Conservation (phyloP, 2,888 invertebrate species). For the Selenia dentaria region DNA sequence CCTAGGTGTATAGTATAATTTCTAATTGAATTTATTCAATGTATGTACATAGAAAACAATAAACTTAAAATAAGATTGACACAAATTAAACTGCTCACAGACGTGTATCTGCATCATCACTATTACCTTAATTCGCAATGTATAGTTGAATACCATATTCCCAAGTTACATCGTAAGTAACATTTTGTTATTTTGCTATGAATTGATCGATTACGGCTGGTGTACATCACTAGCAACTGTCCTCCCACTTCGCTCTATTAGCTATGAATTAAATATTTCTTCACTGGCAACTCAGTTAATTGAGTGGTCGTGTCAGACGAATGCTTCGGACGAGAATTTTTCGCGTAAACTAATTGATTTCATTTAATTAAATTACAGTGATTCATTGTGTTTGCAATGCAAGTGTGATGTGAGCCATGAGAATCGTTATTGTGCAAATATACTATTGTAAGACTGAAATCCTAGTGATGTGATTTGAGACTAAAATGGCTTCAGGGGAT, state of each 20-base stretch:
- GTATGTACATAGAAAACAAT: no score
- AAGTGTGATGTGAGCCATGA: slow-evolving; percentile 78
- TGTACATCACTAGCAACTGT: slow-evolving; percentile 7
- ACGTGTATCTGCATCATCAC: no score
- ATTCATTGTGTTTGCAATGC: slow-evolving; percentile 72
- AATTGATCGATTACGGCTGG: no score
- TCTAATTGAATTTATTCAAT: no score
- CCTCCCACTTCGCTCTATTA: slow-evolving; percentile 39
- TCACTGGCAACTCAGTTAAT: slow-evolving; percentile 59
- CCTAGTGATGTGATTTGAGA: slow-evolving; percentile 76
- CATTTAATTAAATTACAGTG: slow-evolving; percentile 81
- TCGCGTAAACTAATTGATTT: slow-evolving; percentile 81
- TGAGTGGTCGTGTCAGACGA: slow-evolving; percentile 79
- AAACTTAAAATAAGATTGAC: no score
- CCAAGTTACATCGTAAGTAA: no score
- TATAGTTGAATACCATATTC: no score
- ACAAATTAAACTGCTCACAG: no score
- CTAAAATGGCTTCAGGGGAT: slow-evolving; percentile 93
- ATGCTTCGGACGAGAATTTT: slow-evolving; percentile 74
- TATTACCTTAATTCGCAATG: no score
- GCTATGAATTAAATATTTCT: background rate
- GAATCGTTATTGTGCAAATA: slow-evolving; percentile 66
- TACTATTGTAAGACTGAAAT: slow-evolving; percentile 65
- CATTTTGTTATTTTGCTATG: no score
- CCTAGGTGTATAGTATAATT: no score